phyloP scores from a whole-genome alignment of 1,140 invertebrate species.

The Akabosia matsudoensis region DNA sequence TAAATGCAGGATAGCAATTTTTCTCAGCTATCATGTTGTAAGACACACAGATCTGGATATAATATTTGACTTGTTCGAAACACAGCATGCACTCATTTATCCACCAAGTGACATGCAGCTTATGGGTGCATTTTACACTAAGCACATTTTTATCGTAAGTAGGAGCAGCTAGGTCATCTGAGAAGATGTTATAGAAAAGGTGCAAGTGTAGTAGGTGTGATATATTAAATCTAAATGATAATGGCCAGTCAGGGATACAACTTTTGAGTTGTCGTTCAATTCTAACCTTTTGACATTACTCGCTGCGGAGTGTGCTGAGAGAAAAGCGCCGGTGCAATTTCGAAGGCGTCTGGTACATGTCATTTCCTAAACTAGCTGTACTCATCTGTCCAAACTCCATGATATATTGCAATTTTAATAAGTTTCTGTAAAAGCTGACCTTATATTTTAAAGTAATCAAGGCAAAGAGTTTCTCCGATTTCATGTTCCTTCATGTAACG shows the following conservation, averaged over 20 bases:
- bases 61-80: too few species aligned
- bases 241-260: neutral
- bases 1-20: too few species aligned
- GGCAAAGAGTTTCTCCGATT: neutral
- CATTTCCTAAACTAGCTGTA: slow-evolving; percentile 4
- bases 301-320: neutral
- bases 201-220: slow-evolving; percentile 6
- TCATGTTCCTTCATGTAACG: neutral
- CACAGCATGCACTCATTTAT: too few species aligned
- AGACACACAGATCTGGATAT: too few species aligned
- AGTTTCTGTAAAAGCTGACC: neutral
- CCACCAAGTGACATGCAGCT: too few species aligned
- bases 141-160: too few species aligned
- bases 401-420: slow-evolving; percentile 8
- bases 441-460: too few species aligned
- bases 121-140: too few species aligned
- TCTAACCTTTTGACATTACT: slow-evolving; percentile 8
- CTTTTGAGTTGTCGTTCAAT: neutral
- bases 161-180: too few species aligned
- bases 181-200: too few species aligned
- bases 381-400: slow-evolving; percentile 1
- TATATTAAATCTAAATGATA: slow-evolving; percentile 7
- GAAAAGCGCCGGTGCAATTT: slow-evolving; percentile 9
- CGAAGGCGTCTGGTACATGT: slow-evolving; percentile 6
- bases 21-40: too few species aligned